Base-by-base conservation (phyloP, 1,140 invertebrate genomes). In the Drosophila parvula region DNA sequence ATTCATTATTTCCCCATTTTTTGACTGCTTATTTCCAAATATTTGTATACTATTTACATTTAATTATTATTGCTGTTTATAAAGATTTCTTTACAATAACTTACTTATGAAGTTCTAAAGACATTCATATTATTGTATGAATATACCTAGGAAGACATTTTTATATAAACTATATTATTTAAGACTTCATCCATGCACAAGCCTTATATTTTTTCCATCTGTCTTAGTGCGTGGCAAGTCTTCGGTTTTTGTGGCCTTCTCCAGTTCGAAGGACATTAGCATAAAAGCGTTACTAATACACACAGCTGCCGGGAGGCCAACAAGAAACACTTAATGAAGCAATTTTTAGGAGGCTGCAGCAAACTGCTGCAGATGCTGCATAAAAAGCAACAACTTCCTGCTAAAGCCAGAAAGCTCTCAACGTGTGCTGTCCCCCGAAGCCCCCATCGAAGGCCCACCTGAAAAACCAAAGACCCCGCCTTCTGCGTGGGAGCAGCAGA, bases 321-420 rank as follows among this genome's bases (percentile, higher is more conserved):
- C 83, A 88, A 88, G 83, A 88, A 88, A 89, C 80, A 88, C 83
- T 89, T 88, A 88, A 88, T 88, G 83, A 88, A 88, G 83, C 83
- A 88, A 88, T 88, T 89, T 88, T 88, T 88, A 82, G 79, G 43
- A 71, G 70, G 48, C 68, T 80, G 62, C 50, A 67, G 34, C 57
- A 65, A 65, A 61, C 60, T 57, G 63, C 59, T 62, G 70, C 68
- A 60, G 78, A 79, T 81, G 74, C 68, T 78, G 82, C 82, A 85
- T 82, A 82, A 88, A 85, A 88, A 79, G 83, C 82, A 86, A 86
- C 83, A 86, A 88, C 71, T 79, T 73, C 75, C 70, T 62, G 50
- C 59, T 48, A 88, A 88, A 88, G 83, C 82, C 84, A 78, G 75
- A 77, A 77, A 88, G 84, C 79, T 58, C 83, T 47, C 71, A 36